Percentiles rank a stretch among this genome's conserved stretches.
Evolutionary conservation across 2,888 invertebrate genomes (phyloP).

Genomic region (Geotrupes spiniger): DNA sequence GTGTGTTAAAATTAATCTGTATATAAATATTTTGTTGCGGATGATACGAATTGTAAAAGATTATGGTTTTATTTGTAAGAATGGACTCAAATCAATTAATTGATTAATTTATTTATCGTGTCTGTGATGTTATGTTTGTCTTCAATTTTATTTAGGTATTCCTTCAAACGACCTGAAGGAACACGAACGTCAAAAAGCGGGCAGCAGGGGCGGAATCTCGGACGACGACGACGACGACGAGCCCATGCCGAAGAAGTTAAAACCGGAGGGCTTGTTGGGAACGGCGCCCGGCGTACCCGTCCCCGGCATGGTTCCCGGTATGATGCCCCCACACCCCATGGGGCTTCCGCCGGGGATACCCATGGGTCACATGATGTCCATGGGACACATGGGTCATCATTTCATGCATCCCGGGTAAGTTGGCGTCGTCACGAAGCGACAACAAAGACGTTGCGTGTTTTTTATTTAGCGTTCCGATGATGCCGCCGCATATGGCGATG

Average conservation of each 20-base stretch:
- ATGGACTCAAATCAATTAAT: too few species aligned
- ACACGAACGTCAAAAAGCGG: constrained; percentile 82
- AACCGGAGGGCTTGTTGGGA: constrained; percentile 66
- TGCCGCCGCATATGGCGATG: constrained; percentile 53
- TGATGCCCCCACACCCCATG: constrained; percentile 56
- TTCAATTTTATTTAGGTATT: constrained; percentile 61
- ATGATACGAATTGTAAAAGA: too few species aligned
- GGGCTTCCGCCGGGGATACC: constrained; percentile 60
- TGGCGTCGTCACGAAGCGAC: not conserved
- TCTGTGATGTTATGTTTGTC: too few species aligned
- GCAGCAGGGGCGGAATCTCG: constrained; percentile 47
- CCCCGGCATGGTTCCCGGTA: constrained; percentile 64
- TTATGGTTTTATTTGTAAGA: too few species aligned
- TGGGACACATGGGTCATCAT: constrained; percentile 57
- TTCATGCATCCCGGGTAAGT: constrained; percentile 35
- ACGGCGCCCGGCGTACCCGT: constrained; percentile 63
- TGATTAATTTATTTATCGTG: too few species aligned
- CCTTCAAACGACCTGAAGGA: constrained; percentile 92
- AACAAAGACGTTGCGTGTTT: too few species aligned
- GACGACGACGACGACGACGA: constrained; percentile 84
- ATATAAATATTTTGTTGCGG: too few species aligned
- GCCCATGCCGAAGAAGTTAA: constrained; percentile 73
- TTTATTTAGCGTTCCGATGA: constrained; percentile 55
- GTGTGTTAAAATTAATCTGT: too few species aligned
- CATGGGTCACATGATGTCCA: constrained; percentile 65